Percentiles rank a stretch among this genome's conserved stretches.
These are phyloP conservation scores for Manacus vitellinus DNA, from an alignment of 2,113 vertebrate species.

Conservation along the genomic window DNA sequence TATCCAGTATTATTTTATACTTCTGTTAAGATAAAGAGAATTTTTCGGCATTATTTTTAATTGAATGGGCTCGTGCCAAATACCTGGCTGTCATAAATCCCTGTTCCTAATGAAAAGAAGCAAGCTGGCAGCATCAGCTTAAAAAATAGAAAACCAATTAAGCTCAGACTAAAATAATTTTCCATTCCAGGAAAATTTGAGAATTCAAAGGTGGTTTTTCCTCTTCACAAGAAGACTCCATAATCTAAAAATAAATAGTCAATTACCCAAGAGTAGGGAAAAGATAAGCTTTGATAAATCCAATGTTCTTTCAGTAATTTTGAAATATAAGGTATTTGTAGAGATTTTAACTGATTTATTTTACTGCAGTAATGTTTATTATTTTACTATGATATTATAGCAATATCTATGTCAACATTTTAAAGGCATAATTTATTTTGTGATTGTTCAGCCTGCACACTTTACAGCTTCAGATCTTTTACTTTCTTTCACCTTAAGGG, in stretches of 20 bases:
- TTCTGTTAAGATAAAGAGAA: not conserved
- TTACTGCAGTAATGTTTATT: not conserved
- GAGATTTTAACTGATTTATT: not conserved
- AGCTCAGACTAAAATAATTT: constrained; percentile 3
- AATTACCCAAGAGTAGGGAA: not conserved
- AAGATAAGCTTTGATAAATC: not conserved
- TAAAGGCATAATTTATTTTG: not conserved
- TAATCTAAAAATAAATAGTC: not conserved
- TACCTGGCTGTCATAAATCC: not conserved
- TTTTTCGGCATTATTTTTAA: constrained; percentile 1
- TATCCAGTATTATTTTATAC: not conserved
- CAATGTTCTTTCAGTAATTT: not conserved
- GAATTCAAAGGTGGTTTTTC: not conserved
- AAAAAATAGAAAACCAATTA: not conserved
- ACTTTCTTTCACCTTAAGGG: not conserved
- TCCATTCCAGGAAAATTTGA: not conserved
- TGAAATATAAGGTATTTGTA: not conserved
- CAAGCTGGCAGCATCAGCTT: not conserved
- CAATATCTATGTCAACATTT: not conserved
- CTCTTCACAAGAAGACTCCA: not conserved
- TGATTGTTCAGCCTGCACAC: not conserved
- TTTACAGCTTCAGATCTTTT: not conserved
- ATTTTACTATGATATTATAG: not conserved
- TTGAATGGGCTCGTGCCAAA: not conserved
- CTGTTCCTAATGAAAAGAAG: not conserved